Evolutionary conservation across 2,888 invertebrate genomes (phyloP).

Genomic region (Stomorhina lunata): DNA sequence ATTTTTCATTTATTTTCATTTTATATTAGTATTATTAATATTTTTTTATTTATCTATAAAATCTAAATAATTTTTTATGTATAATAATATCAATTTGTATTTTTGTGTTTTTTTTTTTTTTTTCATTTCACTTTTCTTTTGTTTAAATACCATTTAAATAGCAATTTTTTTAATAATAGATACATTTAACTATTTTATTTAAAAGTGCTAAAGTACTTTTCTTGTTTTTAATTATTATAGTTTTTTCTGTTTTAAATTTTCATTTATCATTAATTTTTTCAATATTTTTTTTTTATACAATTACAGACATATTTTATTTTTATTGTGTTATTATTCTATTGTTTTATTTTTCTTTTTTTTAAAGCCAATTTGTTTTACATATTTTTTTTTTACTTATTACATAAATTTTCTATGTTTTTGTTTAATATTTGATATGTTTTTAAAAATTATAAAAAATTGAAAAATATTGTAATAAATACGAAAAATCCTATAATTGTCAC

Average conservation of each 20-base stretch:
- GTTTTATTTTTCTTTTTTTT: background rate
- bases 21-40: background rate
- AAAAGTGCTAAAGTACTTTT: constrained; percentile 56
- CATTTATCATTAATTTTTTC: constrained; percentile 1
- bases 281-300: constrained; percentile 45
- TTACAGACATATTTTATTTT: constrained; percentile 61
- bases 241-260: constrained; percentile 14
- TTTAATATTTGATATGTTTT: constrained; percentile 43
- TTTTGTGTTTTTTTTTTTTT: constrained; percentile 10
- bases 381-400: constrained; percentile 8
- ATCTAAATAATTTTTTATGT: constrained; percentile 31
- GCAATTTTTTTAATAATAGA: constrained; percentile 43
- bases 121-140: constrained; percentile 32
- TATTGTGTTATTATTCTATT: constrained; percentile 40
- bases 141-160: constrained; percentile 63
- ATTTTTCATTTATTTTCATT: constrained; percentile 23
- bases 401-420: background rate
- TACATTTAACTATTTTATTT: constrained; percentile 61
- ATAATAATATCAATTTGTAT: constrained; percentile 29
- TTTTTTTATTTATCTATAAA: constrained; percentile 16
- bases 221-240: constrained; percentile 21
- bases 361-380: constrained; percentile 57
- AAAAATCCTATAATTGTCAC: constrained; percentile 27
- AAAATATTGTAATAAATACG: background rate
- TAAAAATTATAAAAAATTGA: constrained; percentile 29